Base-by-base conservation (phyloP, 2,888 invertebrate species). In the Macrosiphum euphorbiae region DNA sequence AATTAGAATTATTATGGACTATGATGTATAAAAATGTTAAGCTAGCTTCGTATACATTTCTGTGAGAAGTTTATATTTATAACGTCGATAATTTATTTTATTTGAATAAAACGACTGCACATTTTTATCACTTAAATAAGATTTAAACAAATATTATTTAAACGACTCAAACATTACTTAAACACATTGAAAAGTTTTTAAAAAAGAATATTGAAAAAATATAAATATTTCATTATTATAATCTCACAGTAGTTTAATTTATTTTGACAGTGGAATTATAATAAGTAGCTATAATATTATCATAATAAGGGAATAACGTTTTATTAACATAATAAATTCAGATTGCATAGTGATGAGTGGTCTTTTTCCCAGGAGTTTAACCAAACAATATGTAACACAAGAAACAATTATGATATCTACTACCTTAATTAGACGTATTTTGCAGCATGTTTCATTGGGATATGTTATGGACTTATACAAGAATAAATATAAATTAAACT, bases 91-190 rank as follows among this genome's bases (percentile, higher is more conserved):
- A 58, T 55, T 88, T 58, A 41, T 58, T 55, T 41, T 16, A 58
- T 85, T 44, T 26, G 26, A 88, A 88, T 58, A 88, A 26, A 44
- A 58, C 58, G 10, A 90, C 44, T 20, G 11, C 50, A 50, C n/a
- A 67, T n/a, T 11, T n/a, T 47, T 67, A 90, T 67, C 24, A 44
- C 90, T 50, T 90, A 5, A 55, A 55, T 55, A 61, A 90, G 20
- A 35, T 67, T 67, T 47, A 89, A 78, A 78, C 20, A 78, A 78
- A 78, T 78, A 78, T 78, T 78, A 78, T 78, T 78, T 41, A 35
- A 78, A 78, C 35, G 35, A 35, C 3, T 8, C 20, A 78, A 78
- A 78, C 35, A 41, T 35, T 78, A 52, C 78, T 78, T 78, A 35
- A 78, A 78, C 20, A 35, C 35, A 78, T 78, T 78, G 26, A 35